Conservation (phyloP, 2,113 vertebrate genomes). For the Xiphophorus hellerii region DNA sequence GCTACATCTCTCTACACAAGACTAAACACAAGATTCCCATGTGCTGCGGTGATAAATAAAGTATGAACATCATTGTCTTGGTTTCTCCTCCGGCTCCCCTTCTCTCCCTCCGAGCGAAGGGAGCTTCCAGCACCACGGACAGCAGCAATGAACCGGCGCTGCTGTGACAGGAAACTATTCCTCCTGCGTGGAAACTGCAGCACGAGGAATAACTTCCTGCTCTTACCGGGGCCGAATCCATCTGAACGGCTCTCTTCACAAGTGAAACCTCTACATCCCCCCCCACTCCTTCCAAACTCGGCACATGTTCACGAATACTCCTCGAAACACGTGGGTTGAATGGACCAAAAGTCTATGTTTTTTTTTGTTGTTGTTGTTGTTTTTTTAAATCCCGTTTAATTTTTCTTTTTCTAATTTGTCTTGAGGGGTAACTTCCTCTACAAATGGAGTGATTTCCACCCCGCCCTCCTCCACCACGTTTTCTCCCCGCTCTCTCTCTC, state of each 20-base stretch:
- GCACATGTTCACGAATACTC: not conserved
- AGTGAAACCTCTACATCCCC: not conserved
- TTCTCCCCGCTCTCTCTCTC: not conserved
- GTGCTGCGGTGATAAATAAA: not conserved
- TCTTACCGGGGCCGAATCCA: conserved; percentile 28
- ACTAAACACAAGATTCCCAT: not conserved
- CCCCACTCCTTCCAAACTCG: not conserved
- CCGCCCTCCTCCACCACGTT: not conserved
- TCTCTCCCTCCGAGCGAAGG: not conserved
- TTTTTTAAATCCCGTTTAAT: not conserved
- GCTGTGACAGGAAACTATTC: not conserved
- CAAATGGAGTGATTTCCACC: conserved; percentile 10
- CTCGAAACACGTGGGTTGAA: too few species aligned
- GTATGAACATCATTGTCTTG: not conserved
- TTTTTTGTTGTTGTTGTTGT: too few species aligned
- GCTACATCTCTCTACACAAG: not conserved
- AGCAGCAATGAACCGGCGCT: conserved; percentile 14
- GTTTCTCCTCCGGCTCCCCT: not conserved
- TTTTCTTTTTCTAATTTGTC: conserved; percentile 25
- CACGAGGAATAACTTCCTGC: not conserved
- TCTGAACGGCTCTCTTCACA: too few species aligned
- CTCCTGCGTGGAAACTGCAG: not conserved
- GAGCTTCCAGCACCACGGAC: conserved; percentile 55
- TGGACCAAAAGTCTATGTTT: not conserved
- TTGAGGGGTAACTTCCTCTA: conserved; percentile 34